Conservation (phyloP, 2,888 invertebrate genomes). For the Platynereis dumerilii region DNA sequence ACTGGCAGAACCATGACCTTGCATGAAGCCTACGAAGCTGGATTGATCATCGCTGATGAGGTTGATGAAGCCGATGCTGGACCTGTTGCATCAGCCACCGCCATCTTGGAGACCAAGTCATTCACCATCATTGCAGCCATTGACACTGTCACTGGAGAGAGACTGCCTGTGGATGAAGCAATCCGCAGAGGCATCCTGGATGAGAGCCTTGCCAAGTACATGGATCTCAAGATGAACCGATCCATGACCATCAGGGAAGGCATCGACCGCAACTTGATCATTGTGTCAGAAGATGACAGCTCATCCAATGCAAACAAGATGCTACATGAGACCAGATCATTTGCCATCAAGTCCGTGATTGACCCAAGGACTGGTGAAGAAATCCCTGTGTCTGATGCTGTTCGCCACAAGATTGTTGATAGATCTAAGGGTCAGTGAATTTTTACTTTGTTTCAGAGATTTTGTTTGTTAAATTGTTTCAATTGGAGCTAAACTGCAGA, state of each 20-base stretch:
- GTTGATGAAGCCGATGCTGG: constrained; percentile 67
- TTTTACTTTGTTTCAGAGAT: too few relatives aligned
- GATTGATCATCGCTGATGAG: constrained; percentile 81
- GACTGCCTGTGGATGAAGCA: constrained; percentile 73
- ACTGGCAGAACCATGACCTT: constrained; percentile 69
- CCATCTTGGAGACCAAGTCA: constrained; percentile 72
- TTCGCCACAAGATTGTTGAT: constrained; percentile 87
- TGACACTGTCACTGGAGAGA: constrained; percentile 86
- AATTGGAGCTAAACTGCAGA: too few relatives aligned
- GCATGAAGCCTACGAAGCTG: constrained; percentile 78
- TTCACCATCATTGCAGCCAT: constrained; percentile 74
- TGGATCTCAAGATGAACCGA: constrained; percentile 63
- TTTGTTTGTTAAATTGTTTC: too few relatives aligned
- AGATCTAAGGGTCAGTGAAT: constrained; percentile 67
- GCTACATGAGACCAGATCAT: constrained; percentile 37
- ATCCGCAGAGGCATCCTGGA: constrained; percentile 79
- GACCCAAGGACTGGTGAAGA: constrained; percentile 81
- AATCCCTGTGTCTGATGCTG: constrained; percentile 77
- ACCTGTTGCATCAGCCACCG: constrained; percentile 67
- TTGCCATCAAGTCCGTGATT: constrained; percentile 66
- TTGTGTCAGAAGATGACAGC: constrained; percentile 32
- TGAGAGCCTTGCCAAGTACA: constrained; percentile 66
- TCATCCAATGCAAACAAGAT: constrained; percentile 14
- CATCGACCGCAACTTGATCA: constrained; percentile 77
- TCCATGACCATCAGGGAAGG: constrained; percentile 83